Conservation (phyloP, 2,797 vertebrate genomes). For the Acanthiza pusilla region DNA sequence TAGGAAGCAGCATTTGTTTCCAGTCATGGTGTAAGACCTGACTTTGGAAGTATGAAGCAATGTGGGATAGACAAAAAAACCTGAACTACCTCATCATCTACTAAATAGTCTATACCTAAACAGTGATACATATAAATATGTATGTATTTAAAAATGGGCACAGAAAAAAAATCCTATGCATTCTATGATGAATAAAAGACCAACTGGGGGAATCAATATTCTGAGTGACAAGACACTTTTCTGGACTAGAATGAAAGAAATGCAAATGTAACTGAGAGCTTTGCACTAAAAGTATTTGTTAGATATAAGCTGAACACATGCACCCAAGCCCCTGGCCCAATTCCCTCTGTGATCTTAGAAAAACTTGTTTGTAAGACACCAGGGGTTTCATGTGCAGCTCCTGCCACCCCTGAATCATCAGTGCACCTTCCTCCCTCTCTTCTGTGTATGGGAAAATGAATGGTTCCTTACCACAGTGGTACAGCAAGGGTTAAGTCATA, state of each 20-base stretch:
- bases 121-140: not conserved
- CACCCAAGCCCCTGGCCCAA: not conserved
- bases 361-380: not conserved
- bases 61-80: constrained; percentile 8
- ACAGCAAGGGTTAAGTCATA: constrained; percentile 7
- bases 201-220: not conserved
- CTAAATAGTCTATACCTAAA: not conserved
- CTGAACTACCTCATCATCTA: constrained; percentile 17
- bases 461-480: not conserved
- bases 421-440: not conserved
- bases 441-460: not conserved
- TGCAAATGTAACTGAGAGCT: not conserved
- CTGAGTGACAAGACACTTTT: not conserved
- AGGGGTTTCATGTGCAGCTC: not conserved
- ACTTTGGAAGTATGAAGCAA: constrained; percentile 54
- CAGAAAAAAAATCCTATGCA: not conserved
- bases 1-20: constrained; percentile 70
- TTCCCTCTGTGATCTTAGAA: not conserved
- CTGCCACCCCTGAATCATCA: not conserved
- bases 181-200: not conserved
- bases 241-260: constrained; percentile 4
- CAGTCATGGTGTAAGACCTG: constrained; percentile 40
- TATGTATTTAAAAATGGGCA: not conserved
- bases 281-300: not conserved
- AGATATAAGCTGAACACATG: not conserved